Percentiles rank a stretch among this genome's conserved stretches.
These are phyloP conservation scores for Pholis gunnellus DNA, from an alignment of 2,113 vertebrate species.

Conservation along the genomic window DNA sequence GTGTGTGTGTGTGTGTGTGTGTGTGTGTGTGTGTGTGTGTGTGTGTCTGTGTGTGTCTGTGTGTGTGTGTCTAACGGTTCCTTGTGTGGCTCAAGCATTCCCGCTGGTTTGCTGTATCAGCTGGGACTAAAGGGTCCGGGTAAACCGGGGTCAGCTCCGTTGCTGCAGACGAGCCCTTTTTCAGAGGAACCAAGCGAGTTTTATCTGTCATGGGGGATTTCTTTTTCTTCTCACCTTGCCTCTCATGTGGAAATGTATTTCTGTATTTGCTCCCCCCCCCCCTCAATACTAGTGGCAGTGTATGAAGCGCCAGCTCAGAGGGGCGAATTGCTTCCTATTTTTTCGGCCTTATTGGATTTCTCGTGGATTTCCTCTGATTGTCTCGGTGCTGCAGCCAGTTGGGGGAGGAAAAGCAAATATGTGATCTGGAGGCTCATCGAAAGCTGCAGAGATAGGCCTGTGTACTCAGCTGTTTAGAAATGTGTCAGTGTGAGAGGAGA, in stretches of 20 bases:
- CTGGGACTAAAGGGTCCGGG: constrained; percentile 45
- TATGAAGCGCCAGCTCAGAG: constrained; percentile 43
- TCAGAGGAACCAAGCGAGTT: constrained; percentile 43
- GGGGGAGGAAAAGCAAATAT: constrained; percentile 70
- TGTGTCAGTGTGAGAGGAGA: constrained; percentile 39
- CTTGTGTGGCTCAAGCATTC: constrained; percentile 67
- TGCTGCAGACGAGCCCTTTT: constrained; percentile 28
- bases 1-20: too few relatives aligned
- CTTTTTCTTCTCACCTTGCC: constrained; percentile 58
- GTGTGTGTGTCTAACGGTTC: constrained; percentile 55
- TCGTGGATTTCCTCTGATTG: constrained; percentile 65
- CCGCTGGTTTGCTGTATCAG: constrained; percentile 62
- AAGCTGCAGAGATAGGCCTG: constrained; percentile 71
- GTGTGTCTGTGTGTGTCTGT: too few relatives aligned
- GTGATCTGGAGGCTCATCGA: constrained; percentile 68
- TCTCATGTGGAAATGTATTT: constrained; percentile 66
- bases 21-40: neutral
- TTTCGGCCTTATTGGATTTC: constrained; percentile 46
- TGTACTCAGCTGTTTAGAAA: constrained; percentile 77
- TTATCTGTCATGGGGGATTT: constrained; percentile 30
- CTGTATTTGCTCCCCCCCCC: constrained; percentile 35
- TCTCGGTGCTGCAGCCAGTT: constrained; percentile 40
- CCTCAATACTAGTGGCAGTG: constrained; percentile 37
- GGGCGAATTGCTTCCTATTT: constrained; percentile 50
- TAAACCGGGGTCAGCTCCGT: constrained; percentile 52